Conservation (phyloP, 2,797 vertebrate species). For the Lerista edwardsae region DNA sequence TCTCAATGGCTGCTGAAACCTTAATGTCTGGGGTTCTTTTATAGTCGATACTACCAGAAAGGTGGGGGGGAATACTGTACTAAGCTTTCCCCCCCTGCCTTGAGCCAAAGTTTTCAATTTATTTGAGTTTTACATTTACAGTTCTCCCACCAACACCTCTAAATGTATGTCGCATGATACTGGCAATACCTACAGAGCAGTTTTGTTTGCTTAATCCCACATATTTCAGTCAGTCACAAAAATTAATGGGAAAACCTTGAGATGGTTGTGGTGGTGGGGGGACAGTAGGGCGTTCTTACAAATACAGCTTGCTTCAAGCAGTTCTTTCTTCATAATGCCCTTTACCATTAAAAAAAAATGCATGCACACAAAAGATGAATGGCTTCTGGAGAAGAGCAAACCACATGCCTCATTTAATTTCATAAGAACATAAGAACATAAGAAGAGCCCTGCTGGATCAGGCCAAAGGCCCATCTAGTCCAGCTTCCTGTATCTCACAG, state of each 20-base stretch:
- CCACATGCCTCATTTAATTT: constrained; percentile 18
- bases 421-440: no score
- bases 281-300: constrained; percentile 1
- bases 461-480: no score
- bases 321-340: constrained; percentile 5
- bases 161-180: not conserved
- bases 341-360: constrained; percentile 7
- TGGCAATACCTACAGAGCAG: not conserved
- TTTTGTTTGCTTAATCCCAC: not conserved
- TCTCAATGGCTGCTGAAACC: constrained; percentile 56
- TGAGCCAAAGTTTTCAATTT: constrained; percentile 28
- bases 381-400: constrained; percentile 22
- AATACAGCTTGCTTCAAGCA: constrained; percentile 17
- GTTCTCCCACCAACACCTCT: constrained; percentile 23
- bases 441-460: no score
- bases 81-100: constrained; percentile 34
- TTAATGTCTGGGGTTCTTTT: constrained; percentile 44
- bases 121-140: constrained; percentile 29
- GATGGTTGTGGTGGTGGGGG: no score
- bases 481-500: no score
- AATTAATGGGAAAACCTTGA: constrained; percentile 30
- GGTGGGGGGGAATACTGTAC: constrained; percentile 36
- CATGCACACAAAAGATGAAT: not conserved
- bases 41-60: constrained; percentile 28
- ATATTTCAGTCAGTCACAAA: constrained; percentile 18